Percentiles rank a stretch among this genome's conserved stretches.
Conservation (phyloP, 2,797 vertebrate species). For the Graptemys geographica region DNA sequence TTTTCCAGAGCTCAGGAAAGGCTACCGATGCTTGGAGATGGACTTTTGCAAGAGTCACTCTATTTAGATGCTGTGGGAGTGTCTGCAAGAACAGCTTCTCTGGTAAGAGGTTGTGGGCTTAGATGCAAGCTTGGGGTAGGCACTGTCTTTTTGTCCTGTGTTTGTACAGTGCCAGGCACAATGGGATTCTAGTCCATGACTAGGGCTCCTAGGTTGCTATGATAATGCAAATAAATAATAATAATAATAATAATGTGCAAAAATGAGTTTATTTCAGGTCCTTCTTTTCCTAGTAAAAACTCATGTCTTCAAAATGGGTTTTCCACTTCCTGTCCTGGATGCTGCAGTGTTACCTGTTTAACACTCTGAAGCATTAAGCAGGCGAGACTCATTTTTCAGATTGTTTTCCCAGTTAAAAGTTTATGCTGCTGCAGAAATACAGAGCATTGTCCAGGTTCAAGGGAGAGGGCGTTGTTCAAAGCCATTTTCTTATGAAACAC, state of each 20-base stretch:
- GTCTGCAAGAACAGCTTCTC: background rate
- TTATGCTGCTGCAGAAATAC: background rate
- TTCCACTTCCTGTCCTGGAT: background rate
- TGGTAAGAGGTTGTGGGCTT: background rate
- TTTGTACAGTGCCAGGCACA: no score
- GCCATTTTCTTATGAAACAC: background rate
- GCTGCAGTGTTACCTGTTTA: background rate
- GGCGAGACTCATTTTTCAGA: background rate
- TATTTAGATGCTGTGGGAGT: background rate
- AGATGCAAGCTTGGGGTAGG: background rate
- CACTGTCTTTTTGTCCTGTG: background rate
- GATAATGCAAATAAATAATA: no score
- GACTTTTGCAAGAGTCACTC: background rate
- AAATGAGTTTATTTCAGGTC: background rate
- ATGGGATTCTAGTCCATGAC: no score
- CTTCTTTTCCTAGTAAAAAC: background rate
- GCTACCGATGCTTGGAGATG: background rate
- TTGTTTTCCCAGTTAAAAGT: background rate
- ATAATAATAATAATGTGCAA: background rate
- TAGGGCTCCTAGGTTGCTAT: no score
- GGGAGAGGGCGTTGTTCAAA: background rate
- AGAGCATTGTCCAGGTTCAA: background rate
- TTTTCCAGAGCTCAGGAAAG: background rate
- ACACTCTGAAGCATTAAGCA: background rate
- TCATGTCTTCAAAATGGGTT: background rate